phyloP scores from a whole-genome alignment of 2,888 invertebrate genomes.

The Phymatocera aterrima region DNA sequence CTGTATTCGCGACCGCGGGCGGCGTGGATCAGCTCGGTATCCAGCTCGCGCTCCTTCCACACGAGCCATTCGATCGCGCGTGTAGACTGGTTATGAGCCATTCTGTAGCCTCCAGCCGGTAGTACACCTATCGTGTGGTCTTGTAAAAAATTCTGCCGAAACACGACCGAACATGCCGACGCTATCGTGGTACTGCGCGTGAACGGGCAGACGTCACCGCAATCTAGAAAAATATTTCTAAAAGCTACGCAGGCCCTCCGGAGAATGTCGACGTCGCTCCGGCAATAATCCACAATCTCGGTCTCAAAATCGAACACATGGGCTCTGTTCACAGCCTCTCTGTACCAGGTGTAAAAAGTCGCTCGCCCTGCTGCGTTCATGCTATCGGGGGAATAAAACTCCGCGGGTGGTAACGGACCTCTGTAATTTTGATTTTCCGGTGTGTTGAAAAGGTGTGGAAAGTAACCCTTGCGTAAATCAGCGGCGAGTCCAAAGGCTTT shows the following conservation, averaged over 20 bases:
- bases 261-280: constrained; percentile 58
- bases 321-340: constrained; percentile 37
- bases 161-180: constrained; percentile 32
- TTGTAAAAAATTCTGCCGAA: constrained; percentile 56
- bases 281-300: constrained; percentile 57
- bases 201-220: constrained; percentile 59
- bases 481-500: constrained; percentile 58
- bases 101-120: constrained; percentile 59
- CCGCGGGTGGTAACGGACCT: constrained; percentile 52
- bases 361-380: constrained; percentile 50
- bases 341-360: constrained; percentile 57
- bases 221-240: constrained; percentile 54
- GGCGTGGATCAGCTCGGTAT: constrained; percentile 52
- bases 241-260: constrained; percentile 60
- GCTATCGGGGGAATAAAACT: constrained; percentile 54
- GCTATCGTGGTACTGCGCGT: constrained; percentile 55
- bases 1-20: constrained; percentile 51
- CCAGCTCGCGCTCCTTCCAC: constrained; percentile 45
- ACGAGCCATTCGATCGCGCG: constrained; percentile 54
- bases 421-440: constrained; percentile 56
- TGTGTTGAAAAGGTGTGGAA: constrained; percentile 59
- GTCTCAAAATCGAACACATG: constrained; percentile 58
- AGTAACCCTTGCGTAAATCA: constrained; percentile 55
- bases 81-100: constrained; percentile 57
- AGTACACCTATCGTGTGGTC: constrained; percentile 59